A percentile compares a stretch with the other conserved stretches of the same genome.
Evolutionary conservation across 2,113 vertebrate species (phyloP).

Genomic region (Salvelinus fontinalis): DNA sequence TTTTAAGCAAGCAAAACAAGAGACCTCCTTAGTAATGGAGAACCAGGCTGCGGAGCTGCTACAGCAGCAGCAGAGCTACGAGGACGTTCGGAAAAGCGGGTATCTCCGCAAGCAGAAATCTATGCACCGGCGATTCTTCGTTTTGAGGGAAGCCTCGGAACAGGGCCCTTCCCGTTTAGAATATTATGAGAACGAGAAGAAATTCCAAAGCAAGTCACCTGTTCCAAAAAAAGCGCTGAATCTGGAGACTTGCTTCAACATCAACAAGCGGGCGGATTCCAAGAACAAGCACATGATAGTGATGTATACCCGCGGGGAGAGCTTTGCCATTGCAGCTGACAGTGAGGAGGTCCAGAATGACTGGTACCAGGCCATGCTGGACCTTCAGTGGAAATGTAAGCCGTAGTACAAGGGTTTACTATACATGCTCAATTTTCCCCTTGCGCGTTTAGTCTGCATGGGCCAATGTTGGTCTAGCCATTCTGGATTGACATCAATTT

Average conservation of each 20-base stretch:
- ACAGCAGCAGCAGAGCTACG: conserved; percentile 58
- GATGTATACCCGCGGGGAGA: conserved; percentile 79
- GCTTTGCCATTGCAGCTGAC: conserved; percentile 79
- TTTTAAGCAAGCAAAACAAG: conserved; percentile 39
- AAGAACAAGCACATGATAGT: conserved; percentile 82
- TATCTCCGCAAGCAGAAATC: conserved; percentile 86
- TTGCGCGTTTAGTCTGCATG: conserved; percentile 7
- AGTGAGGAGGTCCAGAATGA: conserved; percentile 77
- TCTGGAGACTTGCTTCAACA: conserved; percentile 80
- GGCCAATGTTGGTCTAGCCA: conserved; percentile 45
- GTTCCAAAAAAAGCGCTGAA: conserved; percentile 73
- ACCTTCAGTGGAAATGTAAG: conserved; percentile 81
- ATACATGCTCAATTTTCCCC: conserved; percentile 9
- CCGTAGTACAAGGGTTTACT: conserved; percentile 26
- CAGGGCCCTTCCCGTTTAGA: conserved; percentile 77
- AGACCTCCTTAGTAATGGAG: conserved; percentile 70
- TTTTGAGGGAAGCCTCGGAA: conserved; percentile 75
- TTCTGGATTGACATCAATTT: conserved; percentile 28
- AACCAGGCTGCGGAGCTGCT: conserved; percentile 64
- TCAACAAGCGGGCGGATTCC: conserved; percentile 81
- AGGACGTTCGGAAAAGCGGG: conserved; percentile 80
- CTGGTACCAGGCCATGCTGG: conserved; percentile 79
- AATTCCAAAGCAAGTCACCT: conserved; percentile 78
- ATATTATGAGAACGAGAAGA: conserved; percentile 82
- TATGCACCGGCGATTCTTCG: conserved; percentile 80